Evolutionary conservation across 2,797 vertebrate genomes (phyloP).

Genomic region (Tangara arthus): DNA sequence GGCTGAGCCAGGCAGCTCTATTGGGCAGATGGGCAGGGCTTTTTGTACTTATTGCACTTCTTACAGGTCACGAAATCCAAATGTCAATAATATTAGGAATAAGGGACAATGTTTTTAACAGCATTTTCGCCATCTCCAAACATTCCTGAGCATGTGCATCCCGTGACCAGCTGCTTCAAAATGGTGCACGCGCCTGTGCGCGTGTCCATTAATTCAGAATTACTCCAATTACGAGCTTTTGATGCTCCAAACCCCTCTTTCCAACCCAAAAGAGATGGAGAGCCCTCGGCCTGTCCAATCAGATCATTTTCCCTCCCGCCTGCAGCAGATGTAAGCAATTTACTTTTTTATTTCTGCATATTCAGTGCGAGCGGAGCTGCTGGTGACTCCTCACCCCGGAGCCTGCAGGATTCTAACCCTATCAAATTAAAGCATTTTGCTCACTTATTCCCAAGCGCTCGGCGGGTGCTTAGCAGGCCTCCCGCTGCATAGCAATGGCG

Average conservation of each 20-base stretch:
- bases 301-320: constrained; percentile 90
- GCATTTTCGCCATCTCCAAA: constrained; percentile 69
- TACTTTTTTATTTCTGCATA: constrained; percentile 99
- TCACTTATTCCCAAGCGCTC: constrained; percentile 99
- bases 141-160: constrained; percentile 83
- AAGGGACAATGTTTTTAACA: constrained; percentile 24
- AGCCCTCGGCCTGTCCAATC: constrained; percentile 94
- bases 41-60: constrained; percentile 23
- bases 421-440: constrained; percentile 99
- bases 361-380: constrained; percentile 96
- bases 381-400: constrained; percentile 91
- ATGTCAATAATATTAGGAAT: not conserved
- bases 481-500: constrained; percentile 98
- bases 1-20: constrained; percentile 3
- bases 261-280: constrained; percentile 89
- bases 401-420: constrained; percentile 99
- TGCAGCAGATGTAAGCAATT: constrained; percentile 99
- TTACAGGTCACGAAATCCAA: constrained; percentile 53
- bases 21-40: not conserved
- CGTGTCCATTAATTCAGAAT: constrained; percentile 98
- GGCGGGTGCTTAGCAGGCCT: constrained; percentile 94
- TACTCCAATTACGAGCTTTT: constrained; percentile 98
- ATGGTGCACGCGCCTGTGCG: constrained; percentile 28
- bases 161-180: constrained; percentile 85
- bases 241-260: constrained; percentile 87